These are phyloP conservation scores for Steinernema feltiae DNA, from an alignment of 1,140 invertebrate genomes.

Conservation along the genomic window DNA sequence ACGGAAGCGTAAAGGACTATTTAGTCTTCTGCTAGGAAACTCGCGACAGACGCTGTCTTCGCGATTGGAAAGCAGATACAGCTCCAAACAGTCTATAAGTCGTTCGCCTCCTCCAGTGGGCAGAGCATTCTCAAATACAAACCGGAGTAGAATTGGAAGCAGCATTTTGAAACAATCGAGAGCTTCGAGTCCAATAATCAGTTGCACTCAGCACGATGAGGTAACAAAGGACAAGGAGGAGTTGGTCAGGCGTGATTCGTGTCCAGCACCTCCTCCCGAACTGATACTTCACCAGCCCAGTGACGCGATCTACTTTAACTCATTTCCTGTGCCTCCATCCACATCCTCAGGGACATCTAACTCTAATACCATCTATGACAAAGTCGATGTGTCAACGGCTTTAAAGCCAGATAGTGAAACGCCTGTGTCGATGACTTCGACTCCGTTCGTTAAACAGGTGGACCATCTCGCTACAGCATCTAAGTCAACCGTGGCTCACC, in stretches of 20 bases:
- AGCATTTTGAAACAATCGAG: background rate
- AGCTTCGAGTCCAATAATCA: background rate
- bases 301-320: background rate
- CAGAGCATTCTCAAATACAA: background rate
- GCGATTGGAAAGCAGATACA: background rate
- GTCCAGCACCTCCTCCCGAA: background rate
- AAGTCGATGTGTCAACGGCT: background rate
- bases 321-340: background rate
- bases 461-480: background rate
- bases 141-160: background rate
- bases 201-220: background rate
- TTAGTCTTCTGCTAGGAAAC: constrained; percentile 19
- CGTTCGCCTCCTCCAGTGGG: background rate
- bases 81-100: background rate
- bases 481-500: background rate
- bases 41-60: constrained; percentile 13
- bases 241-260: background rate
- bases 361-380: background rate
- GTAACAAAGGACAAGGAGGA: background rate
- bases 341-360: background rate
- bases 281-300: background rate
- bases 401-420: background rate
- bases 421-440: background rate
- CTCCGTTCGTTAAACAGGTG: background rate
- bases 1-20: background rate